Evolutionary conservation across 53 echinoderm and acorn worm genomes (phyloP), one percentile per base, ranked within the genome.

Genomic region (Zoroaster sp.): DNA sequence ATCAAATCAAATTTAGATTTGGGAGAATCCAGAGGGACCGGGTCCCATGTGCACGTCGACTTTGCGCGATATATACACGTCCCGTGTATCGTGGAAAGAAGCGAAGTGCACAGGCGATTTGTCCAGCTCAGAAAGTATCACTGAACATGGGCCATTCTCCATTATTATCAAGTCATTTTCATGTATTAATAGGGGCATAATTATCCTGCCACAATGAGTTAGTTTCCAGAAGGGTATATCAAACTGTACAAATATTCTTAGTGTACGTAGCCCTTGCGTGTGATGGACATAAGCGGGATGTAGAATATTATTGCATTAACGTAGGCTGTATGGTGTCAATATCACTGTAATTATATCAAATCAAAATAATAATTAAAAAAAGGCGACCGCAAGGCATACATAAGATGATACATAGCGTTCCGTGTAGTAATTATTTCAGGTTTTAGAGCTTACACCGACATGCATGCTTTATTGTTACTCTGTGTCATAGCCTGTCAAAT

Each of bases 1-100:
- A 81, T 81, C 81, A 81, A 81, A 81, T 81, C 81, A 81, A 81
- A 67, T 81, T 81, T 81, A 39, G 81, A 81, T 81, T 81, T 81
- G 81, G 68, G 11, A 67, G 34, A 69, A 0, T 73, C 73, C 73
- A 14, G 49, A 34, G 76, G 76, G 76, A 76, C 33, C 52, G 34
- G 14, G 12, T 76, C 76, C 76, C 76, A 51, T 49, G 76, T 76
- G 52, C 34, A 30, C 46, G 44, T 34, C 52, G 34, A 59, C 51
- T 76, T 34, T 33, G 15, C 51, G 49, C 49, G 49, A 33, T 74
- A 39, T 28, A 46, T 33, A 76, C 76, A 49, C 76, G 21, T 46
- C 34, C 8, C 2, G 46, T 31, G 17, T 73, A 73, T 40, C 73
- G 35, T 46, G 46, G 18, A 47, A 30, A 51, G 42, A 51, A 76